phyloP scores from a whole-genome alignment of 23 tunicate genomes.

The Aplidium turbinatum region DNA sequence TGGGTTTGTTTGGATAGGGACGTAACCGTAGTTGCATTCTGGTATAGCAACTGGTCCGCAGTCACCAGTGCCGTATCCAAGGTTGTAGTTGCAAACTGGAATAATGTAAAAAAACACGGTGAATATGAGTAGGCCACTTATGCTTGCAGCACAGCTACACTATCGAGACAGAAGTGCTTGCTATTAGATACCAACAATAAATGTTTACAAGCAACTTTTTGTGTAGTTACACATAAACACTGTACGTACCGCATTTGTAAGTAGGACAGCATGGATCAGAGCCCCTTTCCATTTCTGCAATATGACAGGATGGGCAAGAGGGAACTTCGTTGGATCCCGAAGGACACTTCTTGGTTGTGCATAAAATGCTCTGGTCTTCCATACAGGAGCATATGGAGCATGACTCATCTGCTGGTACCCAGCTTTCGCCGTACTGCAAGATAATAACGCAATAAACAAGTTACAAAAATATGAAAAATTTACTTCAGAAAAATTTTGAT shows the following conservation, averaged over 20 bases:
- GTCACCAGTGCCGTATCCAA: conserved; percentile 36
- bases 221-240: not conserved
- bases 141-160: no score
- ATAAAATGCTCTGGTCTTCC: conserved; percentile 52
- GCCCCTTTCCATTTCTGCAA: conserved; percentile 60
- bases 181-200: no score
- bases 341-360: conserved; percentile 65
- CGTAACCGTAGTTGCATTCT: conserved; percentile 62
- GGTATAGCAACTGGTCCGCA: conserved; percentile 58
- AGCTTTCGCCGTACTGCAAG: conserved; percentile 75
- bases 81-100: conserved; percentile 77
- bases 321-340: conserved; percentile 57
- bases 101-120: not conserved
- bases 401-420: conserved; percentile 54
- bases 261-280: conserved; percentile 84
- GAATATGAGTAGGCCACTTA: not conserved
- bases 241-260: conserved; percentile 78
- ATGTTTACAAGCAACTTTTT: no score
- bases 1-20: conserved; percentile 43
- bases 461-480: not conserved
- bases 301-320: conserved; percentile 49
- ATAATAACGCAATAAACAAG: no score
- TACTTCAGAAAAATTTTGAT: not conserved
- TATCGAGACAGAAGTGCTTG: no score
- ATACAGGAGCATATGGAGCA: conserved; percentile 89